Conservation (phyloP, 2,113 vertebrate genomes). For the Andinoacara biseriatus region DNA sequence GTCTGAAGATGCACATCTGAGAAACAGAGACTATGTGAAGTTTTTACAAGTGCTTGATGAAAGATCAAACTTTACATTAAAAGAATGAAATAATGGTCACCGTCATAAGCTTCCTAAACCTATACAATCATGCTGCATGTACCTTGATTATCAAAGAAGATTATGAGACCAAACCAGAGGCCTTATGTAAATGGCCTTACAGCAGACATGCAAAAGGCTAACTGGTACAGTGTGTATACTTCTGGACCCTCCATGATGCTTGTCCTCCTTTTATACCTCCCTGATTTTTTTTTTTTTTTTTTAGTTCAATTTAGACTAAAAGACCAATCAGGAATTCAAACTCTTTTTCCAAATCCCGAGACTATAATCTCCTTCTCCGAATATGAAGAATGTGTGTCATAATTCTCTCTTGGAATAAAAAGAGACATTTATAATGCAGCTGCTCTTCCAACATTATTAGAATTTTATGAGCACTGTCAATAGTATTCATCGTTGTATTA, state of each 20-base stretch:
- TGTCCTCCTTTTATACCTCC: background rate
- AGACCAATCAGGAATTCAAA: background rate
- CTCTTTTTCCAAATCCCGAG: background rate
- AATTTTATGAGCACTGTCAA: conserved; percentile 55
- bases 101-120: background rate
- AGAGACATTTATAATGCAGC: conserved; percentile 36
- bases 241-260: background rate
- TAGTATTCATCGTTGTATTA: conserved; percentile 34
- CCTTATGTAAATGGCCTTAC: background rate
- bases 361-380: conserved; percentile 9
- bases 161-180: background rate
- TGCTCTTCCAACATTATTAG: conserved; percentile 28
- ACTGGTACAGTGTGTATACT: background rate
- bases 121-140: background rate
- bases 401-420: conserved; percentile 14
- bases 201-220: background rate
- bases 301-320: background rate
- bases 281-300: background rate
- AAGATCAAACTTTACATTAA: conserved; percentile 12
- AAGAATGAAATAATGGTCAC: background rate
- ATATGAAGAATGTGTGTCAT: conserved; percentile 1
- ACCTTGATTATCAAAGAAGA: background rate
- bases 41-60: background rate
- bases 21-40: conserved; percentile 6
- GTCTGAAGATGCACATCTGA: conserved; percentile 38